phyloP scores from a whole-genome alignment of 2,888 invertebrate genomes.

The Acleris laterana region DNA sequence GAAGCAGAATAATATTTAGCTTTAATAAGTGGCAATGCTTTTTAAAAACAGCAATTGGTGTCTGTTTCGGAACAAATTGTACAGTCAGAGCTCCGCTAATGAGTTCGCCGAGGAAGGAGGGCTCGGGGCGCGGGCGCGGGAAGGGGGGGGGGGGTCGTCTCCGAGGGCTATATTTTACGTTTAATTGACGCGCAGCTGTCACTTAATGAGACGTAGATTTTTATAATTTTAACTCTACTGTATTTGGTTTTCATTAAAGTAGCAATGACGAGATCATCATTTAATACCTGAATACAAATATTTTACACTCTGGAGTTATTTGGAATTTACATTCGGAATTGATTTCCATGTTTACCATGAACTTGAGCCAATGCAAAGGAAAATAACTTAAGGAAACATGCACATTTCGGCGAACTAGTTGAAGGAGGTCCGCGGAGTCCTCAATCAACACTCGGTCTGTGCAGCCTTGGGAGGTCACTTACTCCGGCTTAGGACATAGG shows the following conservation, averaged over 20 bases:
- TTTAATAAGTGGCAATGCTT: constrained; percentile 68
- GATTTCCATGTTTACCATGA: too few species aligned
- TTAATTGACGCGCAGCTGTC: constrained; percentile 83
- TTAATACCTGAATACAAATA: too few species aligned
- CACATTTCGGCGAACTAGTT: too few species aligned
- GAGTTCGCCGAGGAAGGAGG: constrained; percentile 66
- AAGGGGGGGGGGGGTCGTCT: constrained; percentile 51
- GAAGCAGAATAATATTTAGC: constrained; percentile 55
- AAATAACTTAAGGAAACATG: too few species aligned
- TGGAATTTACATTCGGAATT: too few species aligned
- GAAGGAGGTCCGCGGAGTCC: too few species aligned
- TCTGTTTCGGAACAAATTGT: constrained; percentile 81
- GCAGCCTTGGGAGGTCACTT: too few species aligned
- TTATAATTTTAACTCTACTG: constrained; percentile 56
- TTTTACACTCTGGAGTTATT: too few species aligned
- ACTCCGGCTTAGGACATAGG: too few species aligned
- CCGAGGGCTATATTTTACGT: constrained; percentile 79
- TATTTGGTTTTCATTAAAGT: constrained; percentile 33
- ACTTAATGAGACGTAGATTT: constrained; percentile 78
- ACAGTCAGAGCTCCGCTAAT: constrained; percentile 78
- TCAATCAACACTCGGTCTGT: too few species aligned
- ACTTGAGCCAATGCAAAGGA: too few species aligned
- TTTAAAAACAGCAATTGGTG: constrained; percentile 73
- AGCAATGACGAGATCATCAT: too few species aligned
- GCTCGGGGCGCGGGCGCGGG: constrained; percentile 44